Conservation (phyloP, 2,797 vertebrate genomes). For the Ciconia nigra region DNA sequence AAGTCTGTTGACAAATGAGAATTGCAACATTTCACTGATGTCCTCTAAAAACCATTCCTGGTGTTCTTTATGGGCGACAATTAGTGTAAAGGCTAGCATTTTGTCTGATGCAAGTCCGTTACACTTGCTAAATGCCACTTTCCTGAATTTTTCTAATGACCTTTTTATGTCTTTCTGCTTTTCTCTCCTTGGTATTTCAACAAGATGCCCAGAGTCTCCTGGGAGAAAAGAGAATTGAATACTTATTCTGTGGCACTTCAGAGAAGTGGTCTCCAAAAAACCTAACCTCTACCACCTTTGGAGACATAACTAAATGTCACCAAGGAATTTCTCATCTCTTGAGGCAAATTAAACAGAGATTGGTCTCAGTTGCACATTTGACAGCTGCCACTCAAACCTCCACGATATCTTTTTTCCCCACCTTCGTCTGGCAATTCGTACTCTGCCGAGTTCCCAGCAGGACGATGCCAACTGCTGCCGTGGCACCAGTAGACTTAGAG, state of each 20-base stretch:
- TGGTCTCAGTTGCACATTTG: constrained; percentile 1
- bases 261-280: constrained; percentile 47
- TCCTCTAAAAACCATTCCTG: neutral
- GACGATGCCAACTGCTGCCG: neutral
- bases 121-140: constrained; percentile 68
- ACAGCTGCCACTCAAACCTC: constrained; percentile 69
- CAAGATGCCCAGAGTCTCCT: constrained; percentile 20
- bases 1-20: neutral
- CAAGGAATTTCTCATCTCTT: constrained; percentile 68
- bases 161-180: constrained; percentile 59
- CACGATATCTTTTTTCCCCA: neutral
- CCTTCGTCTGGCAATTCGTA: neutral
- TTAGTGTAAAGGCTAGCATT: neutral
- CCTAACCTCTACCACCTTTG: constrained; percentile 60
- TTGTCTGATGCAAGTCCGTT: neutral
- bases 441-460: neutral
- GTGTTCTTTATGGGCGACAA: neutral
- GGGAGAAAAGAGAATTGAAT: constrained; percentile 51
- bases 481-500: neutral
- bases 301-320: constrained; percentile 65
- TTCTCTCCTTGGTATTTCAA: constrained; percentile 69
- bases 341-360: constrained; percentile 54
- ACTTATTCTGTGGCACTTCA: constrained; percentile 55
- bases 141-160: constrained; percentile 55
- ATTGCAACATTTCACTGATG: neutral